phyloP scores from a whole-genome alignment of 2,113 vertebrate species.

The Zosterops borbonicus region DNA sequence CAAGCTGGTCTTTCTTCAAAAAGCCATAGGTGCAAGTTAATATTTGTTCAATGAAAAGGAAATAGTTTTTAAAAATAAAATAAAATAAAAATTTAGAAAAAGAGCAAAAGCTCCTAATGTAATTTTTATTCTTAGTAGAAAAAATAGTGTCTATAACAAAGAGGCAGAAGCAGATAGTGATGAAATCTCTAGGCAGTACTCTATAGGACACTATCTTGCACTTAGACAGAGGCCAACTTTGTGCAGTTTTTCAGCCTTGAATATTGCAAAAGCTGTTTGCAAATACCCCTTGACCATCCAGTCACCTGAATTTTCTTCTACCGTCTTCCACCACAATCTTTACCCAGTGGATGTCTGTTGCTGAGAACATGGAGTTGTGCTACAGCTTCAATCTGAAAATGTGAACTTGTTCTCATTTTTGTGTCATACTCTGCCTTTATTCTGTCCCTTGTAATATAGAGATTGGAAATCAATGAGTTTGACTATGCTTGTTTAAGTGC shows the following conservation, averaged over 20 bases:
- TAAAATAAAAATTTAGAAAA: no score
- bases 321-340: not conserved
- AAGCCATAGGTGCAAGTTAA: not conserved
- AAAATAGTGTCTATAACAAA: not conserved
- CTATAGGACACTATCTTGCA: not conserved
- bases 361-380: not conserved
- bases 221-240: not conserved
- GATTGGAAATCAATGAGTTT: constrained; percentile 23
- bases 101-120: not conserved
- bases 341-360: not conserved
- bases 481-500: not conserved
- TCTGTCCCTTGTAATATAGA: not conserved
- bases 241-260: not conserved
- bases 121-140: not conserved
- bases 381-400: not conserved
- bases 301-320: not conserved
- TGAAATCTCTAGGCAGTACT: not conserved
- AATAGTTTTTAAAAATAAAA: not conserved
- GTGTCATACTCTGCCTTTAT: not conserved
- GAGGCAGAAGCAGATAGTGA: not conserved
- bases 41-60: not conserved
- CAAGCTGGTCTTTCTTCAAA: not conserved
- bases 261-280: not conserved
- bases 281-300: not conserved
- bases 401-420: not conserved